Conservation (phyloP, 2,888 invertebrate species). For the Conomelus anceps region DNA sequence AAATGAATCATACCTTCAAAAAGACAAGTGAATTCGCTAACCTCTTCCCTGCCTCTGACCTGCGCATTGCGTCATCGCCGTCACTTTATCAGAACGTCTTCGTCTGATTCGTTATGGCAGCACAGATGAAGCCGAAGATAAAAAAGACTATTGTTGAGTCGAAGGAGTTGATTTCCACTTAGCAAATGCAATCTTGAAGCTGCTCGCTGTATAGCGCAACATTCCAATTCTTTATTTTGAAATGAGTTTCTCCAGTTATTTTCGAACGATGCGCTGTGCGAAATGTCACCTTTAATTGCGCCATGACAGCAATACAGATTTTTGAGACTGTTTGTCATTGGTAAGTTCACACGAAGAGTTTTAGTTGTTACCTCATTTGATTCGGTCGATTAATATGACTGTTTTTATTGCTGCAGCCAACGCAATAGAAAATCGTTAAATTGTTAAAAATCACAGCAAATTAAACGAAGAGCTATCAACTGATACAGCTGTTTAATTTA, state of each 20-base stretch:
- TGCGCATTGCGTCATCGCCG: background rate
- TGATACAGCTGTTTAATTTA: too few species aligned
- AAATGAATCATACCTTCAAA: background rate
- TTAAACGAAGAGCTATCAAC: too few species aligned
- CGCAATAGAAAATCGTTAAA: too few species aligned
- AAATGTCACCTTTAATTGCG: background rate
- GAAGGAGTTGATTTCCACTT: background rate
- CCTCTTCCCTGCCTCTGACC: background rate
- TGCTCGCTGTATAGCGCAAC: background rate
- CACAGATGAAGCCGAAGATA: background rate
- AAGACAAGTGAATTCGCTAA: background rate
- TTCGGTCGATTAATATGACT: background rate
- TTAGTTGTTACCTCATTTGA: background rate
- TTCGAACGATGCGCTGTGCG: background rate
- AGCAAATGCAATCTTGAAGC: background rate
- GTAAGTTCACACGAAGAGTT: background rate
- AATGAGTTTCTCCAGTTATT: background rate
- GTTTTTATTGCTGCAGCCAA: too few species aligned
- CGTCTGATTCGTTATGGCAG: background rate
- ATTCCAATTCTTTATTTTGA: background rate
- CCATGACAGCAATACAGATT: background rate
- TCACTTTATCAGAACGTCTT: background rate
- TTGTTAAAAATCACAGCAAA: too few species aligned
- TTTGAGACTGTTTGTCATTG: background rate
- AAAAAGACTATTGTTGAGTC: background rate